These are phyloP conservation scores for Callaeas wilsoni DNA, from an alignment of 2,113 vertebrate genomes.

Conservation along the genomic window DNA sequence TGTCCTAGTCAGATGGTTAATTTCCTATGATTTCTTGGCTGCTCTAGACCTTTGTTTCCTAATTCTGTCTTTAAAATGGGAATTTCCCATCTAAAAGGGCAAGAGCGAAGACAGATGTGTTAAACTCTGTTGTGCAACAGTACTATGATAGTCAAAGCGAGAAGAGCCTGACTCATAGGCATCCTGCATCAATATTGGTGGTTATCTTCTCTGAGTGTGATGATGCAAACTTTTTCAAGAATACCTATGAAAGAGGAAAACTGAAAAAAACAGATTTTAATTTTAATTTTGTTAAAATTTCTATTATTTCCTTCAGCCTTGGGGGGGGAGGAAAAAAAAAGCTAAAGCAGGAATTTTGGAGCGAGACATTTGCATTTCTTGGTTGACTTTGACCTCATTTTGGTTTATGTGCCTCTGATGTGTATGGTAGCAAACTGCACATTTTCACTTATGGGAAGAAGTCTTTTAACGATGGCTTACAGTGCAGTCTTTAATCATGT, in stretches of 20 bases:
- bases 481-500: slow-evolving; percentile 38
- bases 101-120: not conserved
- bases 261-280: not conserved
- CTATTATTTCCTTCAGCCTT: not conserved
- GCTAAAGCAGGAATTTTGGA: not conserved
- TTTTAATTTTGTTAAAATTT: not conserved
- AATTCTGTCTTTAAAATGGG: not conserved
- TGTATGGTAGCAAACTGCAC: slow-evolving; percentile 1
- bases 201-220: not conserved
- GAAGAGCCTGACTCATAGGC: not conserved
- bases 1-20: not conserved
- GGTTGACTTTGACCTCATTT: slow-evolving; percentile 23
- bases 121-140: not conserved
- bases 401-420: slow-evolving; percentile 8
- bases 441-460: slow-evolving; percentile 26
- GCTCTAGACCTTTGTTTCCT: not conserved
- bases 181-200: not conserved
- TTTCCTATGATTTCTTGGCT: not conserved
- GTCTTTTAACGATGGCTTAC: not conserved
- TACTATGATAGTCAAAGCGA: not conserved
- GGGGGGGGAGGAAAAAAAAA: fast-evolving
- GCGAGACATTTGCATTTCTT: not conserved
- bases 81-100: not conserved
- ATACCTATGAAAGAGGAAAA: not conserved
- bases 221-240: not conserved